Conservation (phyloP, 2,888 invertebrate genomes). For the Entomobrya multifasciata region DNA sequence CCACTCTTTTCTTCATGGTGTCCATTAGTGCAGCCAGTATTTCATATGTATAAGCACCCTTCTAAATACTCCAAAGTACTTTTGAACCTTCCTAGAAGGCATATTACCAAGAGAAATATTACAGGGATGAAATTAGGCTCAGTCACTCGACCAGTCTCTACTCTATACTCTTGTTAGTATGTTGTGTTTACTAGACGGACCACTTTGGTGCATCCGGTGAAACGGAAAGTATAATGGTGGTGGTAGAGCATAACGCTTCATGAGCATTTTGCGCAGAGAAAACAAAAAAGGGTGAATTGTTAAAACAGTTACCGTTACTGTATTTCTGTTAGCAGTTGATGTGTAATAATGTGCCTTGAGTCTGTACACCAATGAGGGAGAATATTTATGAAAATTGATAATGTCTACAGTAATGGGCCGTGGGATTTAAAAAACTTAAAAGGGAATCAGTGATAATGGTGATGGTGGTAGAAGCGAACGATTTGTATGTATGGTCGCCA, state of each 20-base stretch:
- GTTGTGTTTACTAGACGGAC: too few species aligned
- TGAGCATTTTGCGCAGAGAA: constrained; percentile 13
- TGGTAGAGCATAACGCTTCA: constrained; percentile 18
- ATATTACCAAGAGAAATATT: too few species aligned
- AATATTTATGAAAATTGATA: constrained; percentile 59
- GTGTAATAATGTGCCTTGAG: background rate
- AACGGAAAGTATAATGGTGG: constrained; percentile 40
- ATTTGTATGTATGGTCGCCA: background rate
- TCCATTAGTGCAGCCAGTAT: constrained; percentile 55
- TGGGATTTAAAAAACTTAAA: constrained; percentile 32
- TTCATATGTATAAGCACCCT: constrained; percentile 29
- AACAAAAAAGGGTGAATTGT: too few species aligned
- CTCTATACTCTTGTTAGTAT: background rate
- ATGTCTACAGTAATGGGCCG: constrained; percentile 45
- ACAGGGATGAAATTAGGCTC: too few species aligned
- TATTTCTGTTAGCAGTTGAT: background rate
- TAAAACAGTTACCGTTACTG: too few species aligned
- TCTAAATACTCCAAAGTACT: background rate
- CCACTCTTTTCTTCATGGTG: constrained; percentile 47
- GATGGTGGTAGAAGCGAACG: background rate
- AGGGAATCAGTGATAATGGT: background rate
- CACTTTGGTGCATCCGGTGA: constrained; percentile 60
- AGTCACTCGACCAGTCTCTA: background rate
- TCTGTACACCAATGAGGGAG: too few species aligned
- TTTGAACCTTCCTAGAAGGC: constrained; percentile 7